Evolutionary conservation across 2,113 vertebrate genomes (phyloP).

Genomic region (Sula dactylatra): DNA sequence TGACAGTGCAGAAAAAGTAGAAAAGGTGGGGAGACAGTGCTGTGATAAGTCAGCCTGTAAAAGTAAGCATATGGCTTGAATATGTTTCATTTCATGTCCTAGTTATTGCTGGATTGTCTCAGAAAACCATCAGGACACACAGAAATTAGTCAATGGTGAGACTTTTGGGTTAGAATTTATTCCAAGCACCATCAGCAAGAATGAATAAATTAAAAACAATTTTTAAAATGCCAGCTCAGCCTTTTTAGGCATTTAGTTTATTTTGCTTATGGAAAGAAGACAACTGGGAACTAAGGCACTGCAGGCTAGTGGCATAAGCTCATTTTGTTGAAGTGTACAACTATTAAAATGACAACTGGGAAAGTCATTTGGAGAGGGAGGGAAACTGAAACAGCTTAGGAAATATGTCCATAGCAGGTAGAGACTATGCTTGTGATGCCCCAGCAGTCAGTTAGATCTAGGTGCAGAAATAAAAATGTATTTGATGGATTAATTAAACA

Average conservation of each 20-base stretch:
- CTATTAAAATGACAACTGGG: not conserved
- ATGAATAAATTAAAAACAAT: not conserved
- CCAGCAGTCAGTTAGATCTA: not conserved
- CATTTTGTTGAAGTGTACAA: constrained; percentile 7
- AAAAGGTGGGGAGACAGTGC: not conserved
- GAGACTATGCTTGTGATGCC: not conserved
- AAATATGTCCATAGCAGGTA: not conserved
- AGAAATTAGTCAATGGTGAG: not conserved
- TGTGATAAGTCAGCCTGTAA: not conserved
- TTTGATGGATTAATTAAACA: not conserved
- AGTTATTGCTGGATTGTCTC: not conserved
- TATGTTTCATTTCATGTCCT: not conserved
- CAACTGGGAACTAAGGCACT: constrained; percentile 4
- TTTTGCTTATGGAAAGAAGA: not conserved
- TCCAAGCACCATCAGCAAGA: not conserved
- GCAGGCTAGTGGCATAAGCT: not conserved
- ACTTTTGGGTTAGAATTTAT: not conserved
- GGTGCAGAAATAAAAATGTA: not conserved
- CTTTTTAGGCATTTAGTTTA: not conserved
- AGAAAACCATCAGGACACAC: not conserved
- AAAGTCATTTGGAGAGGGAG: not conserved
- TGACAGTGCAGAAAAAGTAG: not conserved
- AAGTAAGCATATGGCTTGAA: not conserved
- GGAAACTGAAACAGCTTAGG: not conserved
- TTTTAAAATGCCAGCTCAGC: not conserved